A percentile compares a stretch with the other conserved stretches of the same genome.
Evolutionary conservation across 2,113 vertebrate genomes (phyloP).

Genomic region (Apteryx owenii): DNA sequence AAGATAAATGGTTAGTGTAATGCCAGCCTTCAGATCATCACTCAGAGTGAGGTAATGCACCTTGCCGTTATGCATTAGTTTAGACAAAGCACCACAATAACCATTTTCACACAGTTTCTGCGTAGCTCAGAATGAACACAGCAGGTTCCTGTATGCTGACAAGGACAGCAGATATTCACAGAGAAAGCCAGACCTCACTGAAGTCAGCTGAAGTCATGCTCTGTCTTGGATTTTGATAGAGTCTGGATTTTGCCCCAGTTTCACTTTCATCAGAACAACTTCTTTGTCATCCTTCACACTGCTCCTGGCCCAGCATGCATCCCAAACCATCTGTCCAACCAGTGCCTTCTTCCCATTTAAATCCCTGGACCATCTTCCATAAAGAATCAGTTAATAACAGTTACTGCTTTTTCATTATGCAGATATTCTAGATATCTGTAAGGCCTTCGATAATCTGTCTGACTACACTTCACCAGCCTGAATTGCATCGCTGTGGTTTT

Average conservation of each 20-base stretch:
- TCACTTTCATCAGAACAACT: not conserved
- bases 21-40: not conserved
- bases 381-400: not conserved
- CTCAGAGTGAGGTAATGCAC: not conserved
- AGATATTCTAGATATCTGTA: not conserved
- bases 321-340: not conserved
- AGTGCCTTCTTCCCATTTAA: not conserved
- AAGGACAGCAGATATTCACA: not conserved
- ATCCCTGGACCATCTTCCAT: not conserved
- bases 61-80: not conserved
- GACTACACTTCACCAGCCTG: not conserved
- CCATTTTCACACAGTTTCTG: not conserved
- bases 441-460: not conserved
- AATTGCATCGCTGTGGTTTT: not conserved
- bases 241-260: not conserved
- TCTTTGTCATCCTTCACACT: not conserved
- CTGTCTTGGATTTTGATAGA: not conserved
- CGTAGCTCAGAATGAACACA: not conserved
- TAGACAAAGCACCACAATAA: not conserved
- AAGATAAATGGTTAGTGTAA: not conserved
- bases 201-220: not conserved
- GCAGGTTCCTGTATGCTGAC: not conserved
- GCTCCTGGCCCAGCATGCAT: not conserved
- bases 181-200: not conserved
- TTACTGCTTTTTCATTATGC: not conserved